Percentiles rank a stretch among this genome's conserved stretches.
Conservation (phyloP, 2,113 vertebrate genomes). For the Trogon surrucura region DNA sequence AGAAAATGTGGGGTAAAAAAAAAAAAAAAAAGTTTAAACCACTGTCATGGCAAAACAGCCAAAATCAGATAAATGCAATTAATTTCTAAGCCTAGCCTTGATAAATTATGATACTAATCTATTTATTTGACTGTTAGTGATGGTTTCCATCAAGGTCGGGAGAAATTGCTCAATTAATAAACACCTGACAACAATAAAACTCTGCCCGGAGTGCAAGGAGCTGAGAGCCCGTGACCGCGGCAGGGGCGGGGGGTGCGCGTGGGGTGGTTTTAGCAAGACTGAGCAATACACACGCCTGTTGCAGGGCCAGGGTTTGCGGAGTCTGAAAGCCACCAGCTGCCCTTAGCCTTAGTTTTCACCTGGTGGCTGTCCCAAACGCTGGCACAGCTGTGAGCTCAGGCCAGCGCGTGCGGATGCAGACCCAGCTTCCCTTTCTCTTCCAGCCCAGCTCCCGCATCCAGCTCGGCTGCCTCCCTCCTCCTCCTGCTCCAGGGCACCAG, state of each 20-base stretch:
- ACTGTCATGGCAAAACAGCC: neutral
- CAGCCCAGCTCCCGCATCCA: too few relatives aligned
- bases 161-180: constrained; percentile 48
- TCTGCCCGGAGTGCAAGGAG: neutral
- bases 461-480: neutral
- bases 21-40: neutral
- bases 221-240: neutral
- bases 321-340: neutral
- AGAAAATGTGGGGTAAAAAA: neutral
- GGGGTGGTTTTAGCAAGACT: accelerated
- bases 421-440: neutral
- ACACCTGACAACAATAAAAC: neutral
- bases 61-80: constrained; percentile 52
- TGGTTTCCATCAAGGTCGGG: constrained; percentile 50
- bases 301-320: neutral
- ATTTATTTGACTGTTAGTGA: constrained; percentile 18
- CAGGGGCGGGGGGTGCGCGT: neutral
- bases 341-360: too few relatives aligned
- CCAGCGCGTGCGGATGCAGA: neutral
- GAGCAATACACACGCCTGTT: accelerated
- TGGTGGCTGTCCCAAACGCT: too few relatives aligned
- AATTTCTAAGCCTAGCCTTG: constrained; percentile 50
- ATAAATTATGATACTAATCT: constrained; percentile 51
- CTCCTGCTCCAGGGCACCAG: neutral
- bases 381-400: too few relatives aligned